Conservation (phyloP, 2,888 invertebrate genomes). For the Malthinus flaveolus region DNA sequence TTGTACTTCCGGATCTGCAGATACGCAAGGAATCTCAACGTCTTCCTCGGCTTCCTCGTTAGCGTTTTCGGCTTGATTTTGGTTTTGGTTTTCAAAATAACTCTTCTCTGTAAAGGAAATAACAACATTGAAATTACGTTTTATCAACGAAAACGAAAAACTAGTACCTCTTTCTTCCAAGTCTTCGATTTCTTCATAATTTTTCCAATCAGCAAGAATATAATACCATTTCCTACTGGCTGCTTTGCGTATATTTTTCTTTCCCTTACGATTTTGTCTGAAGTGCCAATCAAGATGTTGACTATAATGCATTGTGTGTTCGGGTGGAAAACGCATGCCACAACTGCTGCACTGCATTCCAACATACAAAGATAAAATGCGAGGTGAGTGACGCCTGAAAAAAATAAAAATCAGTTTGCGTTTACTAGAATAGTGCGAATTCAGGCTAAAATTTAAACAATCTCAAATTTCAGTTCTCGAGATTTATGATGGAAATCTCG, state of each 20-base stretch:
- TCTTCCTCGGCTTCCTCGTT: slow-evolving; percentile 64
- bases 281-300: slow-evolving; percentile 99
- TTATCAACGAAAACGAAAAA: background rate
- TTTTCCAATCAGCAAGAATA: slow-evolving; percentile 87
- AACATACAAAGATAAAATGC: slow-evolving; percentile 74
- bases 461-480: no score
- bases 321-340: slow-evolving; percentile 90
- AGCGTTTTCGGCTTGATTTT: slow-evolving; percentile 59
- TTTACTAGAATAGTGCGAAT: no score
- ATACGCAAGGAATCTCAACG: slow-evolving; percentile 69
- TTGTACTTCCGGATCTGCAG: slow-evolving; percentile 67
- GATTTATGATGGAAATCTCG: no score
- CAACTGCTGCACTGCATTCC: slow-evolving; percentile 98
- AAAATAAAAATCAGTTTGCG: slow-evolving; percentile 1
- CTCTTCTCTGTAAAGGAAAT: slow-evolving; percentile 69
- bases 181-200: slow-evolving; percentile 92
- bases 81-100: slow-evolving; percentile 78
- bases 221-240: slow-evolving; percentile 90
- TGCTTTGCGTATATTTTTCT: slow-evolving; percentile 82
- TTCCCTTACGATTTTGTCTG: slow-evolving; percentile 85
- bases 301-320: slow-evolving; percentile 86
- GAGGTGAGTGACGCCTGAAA: slow-evolving; percentile 70
- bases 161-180: slow-evolving; percentile 77
- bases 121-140: background rate
- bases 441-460: no score